A percentile compares a stretch with the other conserved stretches of the same genome.
These are phyloP conservation scores for Stictonetta naevosa DNA, from an alignment of 2,113 vertebrate genomes.

Conservation along the genomic window DNA sequence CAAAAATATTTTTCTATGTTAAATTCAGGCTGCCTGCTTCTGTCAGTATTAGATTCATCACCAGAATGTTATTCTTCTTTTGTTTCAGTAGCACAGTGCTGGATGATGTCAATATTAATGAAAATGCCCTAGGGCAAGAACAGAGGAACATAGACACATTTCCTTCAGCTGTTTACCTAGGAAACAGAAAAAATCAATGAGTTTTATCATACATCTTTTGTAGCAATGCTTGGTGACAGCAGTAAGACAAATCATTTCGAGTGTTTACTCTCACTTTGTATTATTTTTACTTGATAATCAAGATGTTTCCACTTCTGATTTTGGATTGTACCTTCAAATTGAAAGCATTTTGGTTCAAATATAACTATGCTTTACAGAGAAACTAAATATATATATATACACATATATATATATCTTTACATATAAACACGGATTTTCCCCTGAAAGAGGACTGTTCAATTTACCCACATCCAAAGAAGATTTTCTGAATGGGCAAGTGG, in stretches of 20 bases:
- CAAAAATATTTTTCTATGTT: constrained; percentile 3
- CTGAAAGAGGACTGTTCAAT: neutral
- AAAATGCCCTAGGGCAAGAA: constrained; percentile 17
- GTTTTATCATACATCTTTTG: constrained; percentile 50
- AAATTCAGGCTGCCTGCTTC: neutral
- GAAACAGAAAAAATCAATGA: constrained; percentile 36
- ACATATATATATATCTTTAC: neutral
- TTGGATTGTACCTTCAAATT: neutral
- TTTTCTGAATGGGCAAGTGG: neutral
- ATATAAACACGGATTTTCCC: neutral
- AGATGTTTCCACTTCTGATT: neutral
- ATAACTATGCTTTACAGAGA: neutral
- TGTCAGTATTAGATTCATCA: constrained; percentile 48
- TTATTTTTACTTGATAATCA: constrained; percentile 33
- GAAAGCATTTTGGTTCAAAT: neutral
- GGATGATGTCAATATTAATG: constrained; percentile 52
- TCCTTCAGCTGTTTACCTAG: constrained; percentile 39
- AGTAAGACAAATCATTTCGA: constrained; percentile 42
- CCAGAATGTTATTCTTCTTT: constrained; percentile 25
- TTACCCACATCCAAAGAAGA: neutral
- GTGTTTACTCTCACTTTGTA: constrained; percentile 21
- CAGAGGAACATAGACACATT: neutral
- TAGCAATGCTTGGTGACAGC: constrained; percentile 30
- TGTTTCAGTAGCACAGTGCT: neutral
- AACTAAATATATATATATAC: neutral